Percentiles rank a stretch among this genome's conserved stretches.
phyloP scores from a whole-genome alignment of 2,797 vertebrate genomes.

The Ctenochaetus hawaiiensis region DNA sequence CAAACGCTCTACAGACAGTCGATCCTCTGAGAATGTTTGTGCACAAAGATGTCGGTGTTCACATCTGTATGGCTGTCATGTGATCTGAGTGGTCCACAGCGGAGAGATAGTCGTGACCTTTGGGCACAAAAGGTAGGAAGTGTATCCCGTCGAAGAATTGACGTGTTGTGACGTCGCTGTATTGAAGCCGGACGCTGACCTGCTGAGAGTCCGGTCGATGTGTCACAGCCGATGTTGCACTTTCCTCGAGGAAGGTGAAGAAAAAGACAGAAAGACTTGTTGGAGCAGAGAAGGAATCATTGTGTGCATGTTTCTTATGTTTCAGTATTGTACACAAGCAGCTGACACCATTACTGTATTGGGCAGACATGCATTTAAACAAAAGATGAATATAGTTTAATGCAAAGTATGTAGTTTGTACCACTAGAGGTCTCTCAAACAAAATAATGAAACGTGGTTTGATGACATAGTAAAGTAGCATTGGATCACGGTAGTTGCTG shows the following conservation, averaged over 20 bases:
- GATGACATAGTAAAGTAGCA: no score
- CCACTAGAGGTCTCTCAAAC: no score
- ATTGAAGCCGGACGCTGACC: constrained; percentile 71
- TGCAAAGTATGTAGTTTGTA: no score
- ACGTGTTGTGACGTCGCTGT: constrained; percentile 65
- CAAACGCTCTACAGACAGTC: constrained; percentile 14
- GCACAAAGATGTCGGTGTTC: constrained; percentile 31
- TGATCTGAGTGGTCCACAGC: constrained; percentile 54
- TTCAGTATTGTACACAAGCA: not conserved
- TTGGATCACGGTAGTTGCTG: no score
- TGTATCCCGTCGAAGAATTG: constrained; percentile 66
- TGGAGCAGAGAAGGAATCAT: constrained; percentile 17
- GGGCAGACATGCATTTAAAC: no score
- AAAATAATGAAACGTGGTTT: no score
- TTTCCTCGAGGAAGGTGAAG: constrained; percentile 52
- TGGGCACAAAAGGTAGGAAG: constrained; percentile 64
- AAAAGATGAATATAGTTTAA: no score
- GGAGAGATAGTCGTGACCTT: constrained; percentile 73
- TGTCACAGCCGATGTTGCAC: constrained; percentile 66
- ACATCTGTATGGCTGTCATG: constrained; percentile 35
- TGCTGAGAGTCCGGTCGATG: constrained; percentile 75
- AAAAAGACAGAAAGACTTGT: constrained; percentile 54
- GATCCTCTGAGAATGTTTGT: not conserved
- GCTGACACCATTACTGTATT: no score
- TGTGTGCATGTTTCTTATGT: not conserved